A percentile compares a stretch with the other conserved stretches of the same genome.
Evolutionary conservation across 1,140 invertebrate species (phyloP).

Genomic region (Halotydeus destructor): DNA sequence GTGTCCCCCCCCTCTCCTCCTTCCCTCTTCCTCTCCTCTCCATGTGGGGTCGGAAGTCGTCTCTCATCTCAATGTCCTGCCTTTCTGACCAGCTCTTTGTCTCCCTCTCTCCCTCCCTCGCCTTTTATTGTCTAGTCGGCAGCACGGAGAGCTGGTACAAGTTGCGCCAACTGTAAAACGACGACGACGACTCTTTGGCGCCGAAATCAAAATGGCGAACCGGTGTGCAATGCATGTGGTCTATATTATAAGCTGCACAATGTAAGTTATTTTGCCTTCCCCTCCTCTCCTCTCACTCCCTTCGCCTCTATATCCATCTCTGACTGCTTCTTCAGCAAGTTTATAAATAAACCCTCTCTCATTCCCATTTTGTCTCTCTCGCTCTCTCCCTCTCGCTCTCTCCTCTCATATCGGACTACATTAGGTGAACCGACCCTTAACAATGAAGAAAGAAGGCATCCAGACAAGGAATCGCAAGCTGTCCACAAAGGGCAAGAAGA

Average conservation of each 20-base stretch:
- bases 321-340: not conserved
- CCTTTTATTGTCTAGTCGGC: constrained; percentile 11
- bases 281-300: not conserved
- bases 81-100: too few species aligned
- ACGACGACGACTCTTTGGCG: constrained; percentile 87
- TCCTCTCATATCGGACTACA: not conserved
- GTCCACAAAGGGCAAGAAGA: constrained; percentile 15
- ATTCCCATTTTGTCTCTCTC: constrained; percentile 1
- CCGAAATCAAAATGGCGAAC: constrained; percentile 85
- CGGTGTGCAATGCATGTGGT: constrained; percentile 93
- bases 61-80: too few species aligned
- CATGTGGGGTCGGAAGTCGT: too few species aligned
- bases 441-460: constrained; percentile 34
- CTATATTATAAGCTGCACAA: constrained; percentile 93
- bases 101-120: too few species aligned
- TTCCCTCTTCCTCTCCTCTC: not conserved
- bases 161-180: constrained; percentile 71
- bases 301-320: constrained; percentile 3
- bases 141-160: constrained; percentile 18
- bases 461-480: constrained; percentile 29
- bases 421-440: constrained; percentile 29
- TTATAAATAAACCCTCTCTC: constrained; percentile 3
- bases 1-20: constrained; percentile 16
- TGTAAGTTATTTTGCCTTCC: constrained; percentile 26
- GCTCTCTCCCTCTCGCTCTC: not conserved